Base-by-base conservation (phyloP, 2,888 invertebrate species). In the Encarsia formosa region DNA sequence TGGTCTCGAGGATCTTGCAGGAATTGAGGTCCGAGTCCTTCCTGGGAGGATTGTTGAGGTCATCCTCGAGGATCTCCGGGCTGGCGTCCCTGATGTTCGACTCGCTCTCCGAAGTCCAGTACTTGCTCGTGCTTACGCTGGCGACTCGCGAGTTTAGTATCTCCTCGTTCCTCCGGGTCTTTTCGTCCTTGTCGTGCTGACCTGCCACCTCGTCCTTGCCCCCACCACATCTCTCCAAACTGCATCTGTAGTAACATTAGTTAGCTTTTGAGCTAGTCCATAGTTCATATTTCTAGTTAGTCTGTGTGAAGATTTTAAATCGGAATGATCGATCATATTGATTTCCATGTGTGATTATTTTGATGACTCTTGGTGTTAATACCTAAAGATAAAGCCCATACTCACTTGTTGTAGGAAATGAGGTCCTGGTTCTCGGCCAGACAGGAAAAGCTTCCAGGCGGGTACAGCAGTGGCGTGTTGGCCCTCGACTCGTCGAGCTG, bases 1-100 rank as follows among this genome's bases (percentile, higher is more conserved):
- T 69, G 2, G 70, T 70, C 50, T 70, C 72, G 13, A 64, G 61
- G 46, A 71, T 71, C 45, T 75, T n/a, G n/a, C n/a, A n/a, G n/a
- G n/a, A n/a, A n/a, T n/a, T n/a, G n/a, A n/a, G n/a, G n/a, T n/a
- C n/a, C n/a, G n/a, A n/a, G n/a, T n/a, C n/a, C n/a, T n/a, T n/a
- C n/a, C n/a, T n/a, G n/a, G n/a, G n/a, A n/a, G n/a, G n/a, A n/a
- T n/a, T n/a, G n/a, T n/a, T n/a, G n/a, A n/a, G n/a, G n/a, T n/a
- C n/a, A n/a, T n/a, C 71, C 37, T 75, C 75, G 3, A 52, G 61
- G n/a, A n/a, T n/a, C 4, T 60, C 57, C 31, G 70, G 69, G 52
- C 66, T 71, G 6, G 65, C 64, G n/a, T 58, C 51, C 34, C 59
- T 64, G 43, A 70, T 69, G 4, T 66, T 64, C 24, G 65, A 66